A percentile compares a stretch with the other conserved stretches of the same genome.
Evolutionary conservation across 30 jellyfish, hydroid and myxozoan genomes (phyloP).

Genomic region (Aurelia aurita): DNA sequence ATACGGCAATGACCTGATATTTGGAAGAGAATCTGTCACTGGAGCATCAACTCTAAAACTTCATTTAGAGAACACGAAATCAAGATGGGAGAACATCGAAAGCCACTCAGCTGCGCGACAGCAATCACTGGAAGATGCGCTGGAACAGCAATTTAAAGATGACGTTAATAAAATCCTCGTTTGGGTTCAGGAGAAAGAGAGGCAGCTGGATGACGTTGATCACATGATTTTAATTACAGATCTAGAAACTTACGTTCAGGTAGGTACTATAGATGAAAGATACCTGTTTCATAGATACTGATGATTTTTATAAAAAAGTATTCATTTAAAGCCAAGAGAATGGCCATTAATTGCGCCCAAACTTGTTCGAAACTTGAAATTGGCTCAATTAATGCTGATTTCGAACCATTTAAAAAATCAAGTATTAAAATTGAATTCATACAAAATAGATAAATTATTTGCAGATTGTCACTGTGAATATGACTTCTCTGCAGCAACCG

Average conservation of each 20-base stretch:
- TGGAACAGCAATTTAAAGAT: slow-evolving; percentile 64
- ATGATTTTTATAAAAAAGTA: no score
- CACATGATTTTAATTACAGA: slow-evolving; percentile 5
- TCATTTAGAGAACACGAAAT: slow-evolving; percentile 77
- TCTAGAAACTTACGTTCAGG: slow-evolving; percentile 24
- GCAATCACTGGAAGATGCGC: slow-evolving; percentile 63
- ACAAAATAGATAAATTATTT: no score
- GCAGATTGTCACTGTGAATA: no score
- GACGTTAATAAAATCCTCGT: slow-evolving; percentile 48
- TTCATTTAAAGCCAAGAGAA: no score
- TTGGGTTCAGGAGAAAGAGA: slow-evolving; percentile 82
- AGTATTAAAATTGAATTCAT: no score
- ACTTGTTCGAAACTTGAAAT: no score
- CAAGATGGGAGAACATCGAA: slow-evolving; percentile 84
- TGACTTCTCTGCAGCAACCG: no score
- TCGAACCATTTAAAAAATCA: no score
- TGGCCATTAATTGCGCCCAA: no score
- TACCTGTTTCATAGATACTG: no score
- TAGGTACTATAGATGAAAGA: no score
- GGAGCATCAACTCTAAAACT: slow-evolving; percentile 84
- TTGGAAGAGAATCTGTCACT: slow-evolving; percentile 65
- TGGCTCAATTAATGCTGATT: no score
- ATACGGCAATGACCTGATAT: slow-evolving; percentile 74
- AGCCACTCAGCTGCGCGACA: slow-evolving; percentile 57
- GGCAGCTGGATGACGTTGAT: slow-evolving; percentile 31